Evolutionary conservation across 2,797 vertebrate species (phyloP), one percentile per base, ranked within the genome.

Genomic region (Hemibagrus guttatus): DNA sequence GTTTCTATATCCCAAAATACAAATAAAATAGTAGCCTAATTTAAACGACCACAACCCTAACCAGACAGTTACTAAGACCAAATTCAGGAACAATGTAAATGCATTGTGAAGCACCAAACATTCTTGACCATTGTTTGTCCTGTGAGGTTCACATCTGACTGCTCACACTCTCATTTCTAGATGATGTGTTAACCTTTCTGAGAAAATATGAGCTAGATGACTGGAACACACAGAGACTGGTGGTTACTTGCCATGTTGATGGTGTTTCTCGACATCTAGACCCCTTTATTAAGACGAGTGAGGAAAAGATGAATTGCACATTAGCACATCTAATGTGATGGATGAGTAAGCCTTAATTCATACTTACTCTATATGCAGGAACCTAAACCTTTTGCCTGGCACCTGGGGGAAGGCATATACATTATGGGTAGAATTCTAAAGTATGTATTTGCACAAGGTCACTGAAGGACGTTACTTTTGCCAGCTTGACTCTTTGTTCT

Each of bases 401-500:
- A 81, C 31, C 26, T 81, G n/a, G n/a, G 16, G n/a, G 76, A 84
- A 66, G 9, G 35, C 61, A 87, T 84, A 87, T 68, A 21, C 69
- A 81, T 86, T 84, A 82, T 85, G 61, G 74, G 78, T 85, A 52
- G 31, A 68, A 28, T 28, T 81, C 81, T 26, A 71, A 56, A 42
- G 11, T 35, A 21, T 35, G 2, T 23, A 23, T 59, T 59, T 79
- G 76, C 31, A 42, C 68, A 89, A 86, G 81, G 88, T 87, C 84
- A 52, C 16, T 75, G 54, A 14, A 54, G 26, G 42, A 76, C 7
- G 59, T 49, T 42, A 52, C 42, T 74, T 26, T 64, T 35, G 49
- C 76, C 58, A n/a, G n/a, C n/a, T n/a, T 31, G 31, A 79, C 19
- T 39, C 17, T 28, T 61, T 39, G 35, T 63, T 64, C 71, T 64